Percentiles rank a stretch among this genome's conserved stretches.
phyloP scores from a whole-genome alignment of 30 jellyfish, hydroid and myxozoan genomes.

The Pseudorhiza aurosa region DNA sequence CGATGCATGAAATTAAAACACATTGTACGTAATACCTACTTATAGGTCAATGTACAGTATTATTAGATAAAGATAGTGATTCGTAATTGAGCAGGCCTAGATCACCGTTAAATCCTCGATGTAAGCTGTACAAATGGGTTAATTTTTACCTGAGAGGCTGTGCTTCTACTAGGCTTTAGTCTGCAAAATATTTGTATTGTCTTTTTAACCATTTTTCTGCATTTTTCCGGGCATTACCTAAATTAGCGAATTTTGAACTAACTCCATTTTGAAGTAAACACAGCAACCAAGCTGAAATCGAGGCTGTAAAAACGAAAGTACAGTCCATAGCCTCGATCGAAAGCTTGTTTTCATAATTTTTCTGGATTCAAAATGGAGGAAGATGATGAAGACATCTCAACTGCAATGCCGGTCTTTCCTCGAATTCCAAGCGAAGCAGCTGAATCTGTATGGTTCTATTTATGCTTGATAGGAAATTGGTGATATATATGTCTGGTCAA shows the following conservation, averaged over 20 bases:
- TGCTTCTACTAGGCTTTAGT: conserved; percentile 63
- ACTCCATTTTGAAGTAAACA: conserved; percentile 20
- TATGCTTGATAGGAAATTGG: too few relatives aligned
- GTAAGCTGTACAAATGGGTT: background rate
- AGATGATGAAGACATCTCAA: background rate
- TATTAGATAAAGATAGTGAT: too few relatives aligned
- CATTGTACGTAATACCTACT: too few relatives aligned
- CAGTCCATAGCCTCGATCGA: background rate
- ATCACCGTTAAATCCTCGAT: too few relatives aligned
- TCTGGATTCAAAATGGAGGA: background rate
- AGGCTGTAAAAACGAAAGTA: conserved; percentile 32
- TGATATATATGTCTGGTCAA: too few relatives aligned
- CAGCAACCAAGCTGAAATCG: conserved; percentile 26
- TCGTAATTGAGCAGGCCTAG: too few relatives aligned
- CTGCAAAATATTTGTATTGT: conserved; percentile 89
- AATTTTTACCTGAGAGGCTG: conserved; percentile 36
- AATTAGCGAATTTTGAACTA: background rate
- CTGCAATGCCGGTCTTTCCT: conserved; percentile 3
- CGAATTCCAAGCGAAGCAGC: background rate
- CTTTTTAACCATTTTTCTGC: conserved; percentile 75
- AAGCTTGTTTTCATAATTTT: background rate
- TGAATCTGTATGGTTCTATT: background rate
- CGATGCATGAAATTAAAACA: too few relatives aligned
- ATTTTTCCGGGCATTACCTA: background rate
- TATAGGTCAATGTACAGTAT: too few relatives aligned